Percentiles rank a stretch among this genome's conserved stretches.
phyloP scores from a whole-genome alignment of 2,113 vertebrate species.

The Drymodes brunneopygia region DNA sequence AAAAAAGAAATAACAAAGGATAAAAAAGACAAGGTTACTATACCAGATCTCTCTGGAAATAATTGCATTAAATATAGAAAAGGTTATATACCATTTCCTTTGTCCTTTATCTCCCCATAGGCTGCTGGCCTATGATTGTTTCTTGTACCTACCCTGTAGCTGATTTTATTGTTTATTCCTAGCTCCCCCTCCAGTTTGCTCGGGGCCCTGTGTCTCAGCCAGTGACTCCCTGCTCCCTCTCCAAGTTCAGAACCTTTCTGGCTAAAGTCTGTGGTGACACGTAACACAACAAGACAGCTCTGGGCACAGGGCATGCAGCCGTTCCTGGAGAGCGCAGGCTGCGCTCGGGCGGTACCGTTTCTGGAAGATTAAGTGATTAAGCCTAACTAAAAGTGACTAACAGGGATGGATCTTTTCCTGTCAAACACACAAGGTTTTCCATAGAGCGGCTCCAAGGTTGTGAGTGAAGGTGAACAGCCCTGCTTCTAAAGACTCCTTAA shows the following conservation, averaged over 20 bases:
- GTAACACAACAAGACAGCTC: constrained; percentile 49
- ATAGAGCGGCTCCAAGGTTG: constrained; percentile 65
- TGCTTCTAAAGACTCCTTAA: constrained; percentile 70
- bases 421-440: neutral
- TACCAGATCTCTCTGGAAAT: neutral
- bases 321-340: neutral
- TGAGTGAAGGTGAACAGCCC: constrained; percentile 68
- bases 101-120: constrained; percentile 22
- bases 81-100: neutral
- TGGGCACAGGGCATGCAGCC: neutral
- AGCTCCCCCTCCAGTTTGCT: constrained; percentile 23
- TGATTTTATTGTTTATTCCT: constrained; percentile 52
- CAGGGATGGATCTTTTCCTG: constrained; percentile 45
- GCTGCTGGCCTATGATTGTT: neutral
- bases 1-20: neutral
- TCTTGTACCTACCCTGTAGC: constrained; percentile 28
- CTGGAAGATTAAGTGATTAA: constrained; percentile 43
- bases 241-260: constrained; percentile 54
- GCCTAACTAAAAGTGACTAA: constrained; percentile 49
- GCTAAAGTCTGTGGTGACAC: neutral
- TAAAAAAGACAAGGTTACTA: neutral
- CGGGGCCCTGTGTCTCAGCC: neutral
- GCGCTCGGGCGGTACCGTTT: neutral
- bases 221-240: neutral
- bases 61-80: constrained; percentile 17